phyloP scores from a whole-genome alignment of 1,140 invertebrate genomes.

The Cydia amplana region DNA sequence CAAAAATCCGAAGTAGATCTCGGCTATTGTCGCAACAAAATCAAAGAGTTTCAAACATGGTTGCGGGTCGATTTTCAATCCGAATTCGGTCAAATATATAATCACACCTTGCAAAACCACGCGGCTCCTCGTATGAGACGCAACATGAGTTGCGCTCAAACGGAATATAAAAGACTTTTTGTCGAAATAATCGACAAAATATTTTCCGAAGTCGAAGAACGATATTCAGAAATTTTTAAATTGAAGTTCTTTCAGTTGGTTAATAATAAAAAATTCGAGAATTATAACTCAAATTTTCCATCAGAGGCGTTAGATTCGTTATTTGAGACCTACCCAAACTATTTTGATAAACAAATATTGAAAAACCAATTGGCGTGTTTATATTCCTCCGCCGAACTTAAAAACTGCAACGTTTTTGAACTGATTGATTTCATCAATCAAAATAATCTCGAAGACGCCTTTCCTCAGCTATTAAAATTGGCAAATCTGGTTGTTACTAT shows the following conservation, averaged over 20 bases:
- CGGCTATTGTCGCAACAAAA: neutral
- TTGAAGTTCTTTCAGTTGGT: slow-evolving; percentile 6
- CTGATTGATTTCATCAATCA: slow-evolving; percentile 30
- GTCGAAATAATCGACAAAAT: slow-evolving; percentile 18
- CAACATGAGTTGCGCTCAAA: slow-evolving; percentile 21
- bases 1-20: neutral
- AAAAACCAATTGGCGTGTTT: neutral
- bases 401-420: slow-evolving; percentile 8
- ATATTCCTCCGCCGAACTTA: neutral
- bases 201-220: neutral
- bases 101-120: neutral
- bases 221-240: slow-evolving; percentile 15
- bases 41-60: slow-evolving; percentile 3
- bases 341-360: neutral
- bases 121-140: neutral
- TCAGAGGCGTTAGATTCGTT: neutral
- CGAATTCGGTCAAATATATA: neutral
- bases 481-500: slow-evolving; percentile 21
- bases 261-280: neutral
- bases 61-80: neutral
- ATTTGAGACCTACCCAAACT: neutral
- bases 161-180: slow-evolving; percentile 21
- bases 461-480: slow-evolving; percentile 18
- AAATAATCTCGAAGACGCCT: slow-evolving; percentile 10
- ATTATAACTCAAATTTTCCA: neutral